Evolutionary conservation across 2,797 vertebrate genomes (phyloP).

Genomic region (Borostomias antarcticus): DNA sequence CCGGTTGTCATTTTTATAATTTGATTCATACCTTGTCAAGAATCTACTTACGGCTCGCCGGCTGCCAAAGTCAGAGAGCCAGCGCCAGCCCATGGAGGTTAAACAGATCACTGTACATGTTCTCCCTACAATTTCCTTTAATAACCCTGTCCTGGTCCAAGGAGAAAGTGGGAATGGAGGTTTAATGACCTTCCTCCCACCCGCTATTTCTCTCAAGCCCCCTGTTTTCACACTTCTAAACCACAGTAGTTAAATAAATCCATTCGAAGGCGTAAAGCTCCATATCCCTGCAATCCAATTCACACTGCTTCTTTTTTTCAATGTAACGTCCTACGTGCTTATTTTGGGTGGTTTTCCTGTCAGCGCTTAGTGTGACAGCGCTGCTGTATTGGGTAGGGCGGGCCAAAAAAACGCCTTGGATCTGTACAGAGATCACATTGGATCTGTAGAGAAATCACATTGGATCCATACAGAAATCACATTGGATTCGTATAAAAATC

Average conservation of each 20-base stretch:
- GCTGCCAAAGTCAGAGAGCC: slow-evolving; percentile 57
- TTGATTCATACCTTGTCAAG: slow-evolving; percentile 67
- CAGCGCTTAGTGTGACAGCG: slow-evolving; percentile 2
- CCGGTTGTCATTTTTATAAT: slow-evolving; percentile 68
- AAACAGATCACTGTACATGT: slow-evolving; percentile 65
- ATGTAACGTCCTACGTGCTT: neutral
- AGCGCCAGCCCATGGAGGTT: slow-evolving; percentile 50
- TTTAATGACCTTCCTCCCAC: slow-evolving; percentile 50
- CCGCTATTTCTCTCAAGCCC: slow-evolving; percentile 19
- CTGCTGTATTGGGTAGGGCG: slow-evolving; percentile 9
- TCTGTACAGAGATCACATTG: too few species aligned
- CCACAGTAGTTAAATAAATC: slow-evolving; percentile 11
- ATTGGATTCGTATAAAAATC: too few species aligned
- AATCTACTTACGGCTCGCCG: slow-evolving; percentile 59
- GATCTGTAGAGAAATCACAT: too few species aligned
- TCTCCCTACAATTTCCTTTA: slow-evolving; percentile 60
- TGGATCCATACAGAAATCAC: too few species aligned
- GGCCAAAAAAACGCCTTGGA: too few species aligned
- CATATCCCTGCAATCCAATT: slow-evolving; percentile 25
- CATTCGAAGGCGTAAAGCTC: slow-evolving; percentile 5
- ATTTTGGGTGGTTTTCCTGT: slow-evolving; percentile 14
- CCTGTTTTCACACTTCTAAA: slow-evolving; percentile 19
- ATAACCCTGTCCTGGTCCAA: slow-evolving; percentile 55
- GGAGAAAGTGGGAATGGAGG: slow-evolving; percentile 50
- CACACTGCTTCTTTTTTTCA: slow-evolving; percentile 2